Percentiles rank a stretch among this genome's conserved stretches.
Evolutionary conservation across 2,888 invertebrate species (phyloP).

Genomic region (Dicranocentrus wangi): DNA sequence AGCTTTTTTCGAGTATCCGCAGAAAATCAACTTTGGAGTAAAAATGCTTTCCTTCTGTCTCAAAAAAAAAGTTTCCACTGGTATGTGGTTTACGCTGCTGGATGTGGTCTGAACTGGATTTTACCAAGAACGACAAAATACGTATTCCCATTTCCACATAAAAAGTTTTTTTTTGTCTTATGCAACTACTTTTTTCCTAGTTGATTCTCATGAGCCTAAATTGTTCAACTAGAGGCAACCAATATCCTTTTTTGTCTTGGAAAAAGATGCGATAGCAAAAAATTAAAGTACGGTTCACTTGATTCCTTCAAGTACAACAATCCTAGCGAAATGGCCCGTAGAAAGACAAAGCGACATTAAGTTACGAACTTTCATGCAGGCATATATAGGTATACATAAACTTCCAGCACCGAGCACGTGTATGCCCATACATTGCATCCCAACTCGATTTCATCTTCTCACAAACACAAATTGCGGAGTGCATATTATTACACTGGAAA

Average conservation of each 20-base stretch:
- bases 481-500: not conserved
- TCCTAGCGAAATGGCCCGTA: conserved; percentile 46
- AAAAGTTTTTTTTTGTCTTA: conserved; percentile 6
- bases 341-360: conserved; percentile 26
- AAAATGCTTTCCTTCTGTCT: not conserved
- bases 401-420: no score
- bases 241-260: not conserved
- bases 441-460: not conserved
- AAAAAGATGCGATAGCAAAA: conserved; percentile 41
- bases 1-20: not conserved
- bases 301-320: conserved; percentile 47
- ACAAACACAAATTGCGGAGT: conserved; percentile 20
- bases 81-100: no score
- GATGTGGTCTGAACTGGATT: no score
- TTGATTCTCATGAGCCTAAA: conserved; percentile 28
- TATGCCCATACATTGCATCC: no score
- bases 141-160: no score
- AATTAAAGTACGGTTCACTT: conserved; percentile 49
- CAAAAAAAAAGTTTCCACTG: no score
- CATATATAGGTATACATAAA: conserved; percentile 9
- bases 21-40: not conserved
- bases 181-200: conserved; percentile 8
- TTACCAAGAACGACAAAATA: no score
- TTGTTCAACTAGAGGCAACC: conserved; percentile 25
- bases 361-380: conserved; percentile 34